Evolutionary conservation across 2,113 vertebrate species (phyloP), one percentile per base, ranked within the genome.

Genomic region (Asarcornis scutulata): DNA sequence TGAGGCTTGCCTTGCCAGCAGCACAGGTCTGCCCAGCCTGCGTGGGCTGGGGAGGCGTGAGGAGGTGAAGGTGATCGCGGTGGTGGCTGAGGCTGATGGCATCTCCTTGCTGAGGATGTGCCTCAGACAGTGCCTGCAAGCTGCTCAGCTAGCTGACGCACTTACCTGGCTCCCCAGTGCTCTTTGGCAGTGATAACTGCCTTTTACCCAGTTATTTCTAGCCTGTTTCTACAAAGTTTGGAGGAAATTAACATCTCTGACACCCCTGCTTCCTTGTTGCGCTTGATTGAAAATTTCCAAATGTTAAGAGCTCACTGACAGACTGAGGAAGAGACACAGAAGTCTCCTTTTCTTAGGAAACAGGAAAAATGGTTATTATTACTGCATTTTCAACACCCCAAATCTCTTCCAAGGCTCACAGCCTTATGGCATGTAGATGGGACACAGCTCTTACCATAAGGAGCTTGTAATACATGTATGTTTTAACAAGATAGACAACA

Each of bases 401-500:
- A 50, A 69, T 73, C 12, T 76, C 58, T 83, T 55, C 34, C 13
- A 79, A 72, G 2, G 4, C 74, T 89, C 63, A 80, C 13, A 85
- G 59, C 67, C 62, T 92, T 76, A 68, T 83, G 88, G 75, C 88
- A 36, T 32, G 55, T 73, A 80, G 63, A 1, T 40, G 50, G 91
- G 84, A 87, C 78, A 87, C 71, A 93, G 25, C 40, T 89, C 34
- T 93, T 69, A 56, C 36, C 17, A 26, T 76, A 66, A 96, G 69
- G 79, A 91, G 6, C 23, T 81, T 77, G 58, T 78, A 71, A 94
- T 83, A 40, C 40, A 40, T 40, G 40, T 13, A 55, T 83, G 4
- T 91, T 92, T 83, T 80, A 80, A 66, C 31, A 86, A 93, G 72
- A 91, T 13, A 91, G 21, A 67, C 38, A 89, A 29, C 60, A 76